phyloP scores from a whole-genome alignment of 2,888 invertebrate genomes.

The Andrena bucephala region DNA sequence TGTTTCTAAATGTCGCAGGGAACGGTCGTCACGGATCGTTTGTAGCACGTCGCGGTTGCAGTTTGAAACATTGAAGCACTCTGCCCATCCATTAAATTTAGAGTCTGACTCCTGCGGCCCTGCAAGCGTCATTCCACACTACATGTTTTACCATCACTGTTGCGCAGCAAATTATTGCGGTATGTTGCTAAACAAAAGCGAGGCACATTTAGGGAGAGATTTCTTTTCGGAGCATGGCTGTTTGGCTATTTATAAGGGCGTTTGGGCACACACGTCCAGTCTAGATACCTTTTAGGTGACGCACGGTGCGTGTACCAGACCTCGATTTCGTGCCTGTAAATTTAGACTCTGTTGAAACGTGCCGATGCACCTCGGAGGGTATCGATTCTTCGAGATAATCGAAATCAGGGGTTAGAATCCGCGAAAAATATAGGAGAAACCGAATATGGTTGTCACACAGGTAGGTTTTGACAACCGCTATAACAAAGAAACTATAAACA shows the following conservation, averaged over 20 bases:
- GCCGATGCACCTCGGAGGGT: slow-evolving; percentile 9
- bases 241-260: slow-evolving; percentile 39
- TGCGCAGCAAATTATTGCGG: background rate
- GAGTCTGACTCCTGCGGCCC: background rate
- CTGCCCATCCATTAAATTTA: slow-evolving; percentile 18
- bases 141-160: background rate
- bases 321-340: slow-evolving; percentile 34
- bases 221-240: slow-evolving; percentile 30
- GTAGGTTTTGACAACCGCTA: no score
- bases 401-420: background rate
- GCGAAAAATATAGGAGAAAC: background rate
- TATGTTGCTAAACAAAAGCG: background rate
- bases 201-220: background rate
- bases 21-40: background rate
- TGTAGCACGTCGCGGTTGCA: background rate
- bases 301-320: slow-evolving; percentile 50
- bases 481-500: no score
- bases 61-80: background rate
- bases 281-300: slow-evolving; percentile 48
- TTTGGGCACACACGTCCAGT: slow-evolving; percentile 30
- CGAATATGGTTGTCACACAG: no score
- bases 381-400: slow-evolving; percentile 2
- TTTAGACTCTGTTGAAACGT: slow-evolving; percentile 35
- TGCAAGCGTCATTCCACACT: background rate
- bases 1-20: slow-evolving; percentile 21